These are phyloP conservation scores for Drosophila melanosoma DNA, from an alignment of 2,888 invertebrate species.

Conservation along the genomic window DNA sequence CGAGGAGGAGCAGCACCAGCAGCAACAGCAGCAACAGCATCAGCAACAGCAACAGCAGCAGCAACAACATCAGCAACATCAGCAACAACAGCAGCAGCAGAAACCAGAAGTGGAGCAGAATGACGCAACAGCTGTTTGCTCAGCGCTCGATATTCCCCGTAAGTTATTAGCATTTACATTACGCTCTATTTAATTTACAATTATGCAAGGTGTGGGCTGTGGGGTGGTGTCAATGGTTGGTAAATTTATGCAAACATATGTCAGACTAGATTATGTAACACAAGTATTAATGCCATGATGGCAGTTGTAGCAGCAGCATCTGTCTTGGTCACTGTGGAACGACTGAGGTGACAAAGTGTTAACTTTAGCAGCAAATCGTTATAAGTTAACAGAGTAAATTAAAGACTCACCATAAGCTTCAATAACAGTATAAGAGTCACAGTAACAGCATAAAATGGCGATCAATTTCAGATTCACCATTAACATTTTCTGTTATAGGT, in stretches of 20 bases:
- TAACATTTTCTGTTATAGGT: too few species aligned
- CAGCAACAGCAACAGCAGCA: constrained; percentile 31
- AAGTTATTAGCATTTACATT: constrained; percentile 61
- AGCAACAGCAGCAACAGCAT: constrained; percentile 31
- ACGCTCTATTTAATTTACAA: constrained; percentile 71
- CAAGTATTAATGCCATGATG: constrained; percentile 49
- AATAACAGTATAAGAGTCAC: background rate
- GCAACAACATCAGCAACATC: constrained; percentile 18
- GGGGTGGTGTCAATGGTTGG: constrained; percentile 17
- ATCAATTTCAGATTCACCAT: too few species aligned
- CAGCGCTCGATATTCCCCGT: constrained; percentile 54
- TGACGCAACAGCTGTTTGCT: constrained; percentile 26
- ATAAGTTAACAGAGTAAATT: background rate
- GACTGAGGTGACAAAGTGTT: background rate
- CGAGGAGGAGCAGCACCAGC: constrained; percentile 64
- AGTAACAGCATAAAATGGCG: background rate
- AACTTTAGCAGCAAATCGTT: background rate
- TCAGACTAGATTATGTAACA: constrained; percentile 72
- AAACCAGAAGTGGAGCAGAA: constrained; percentile 24
- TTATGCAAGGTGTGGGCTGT: constrained; percentile 53
- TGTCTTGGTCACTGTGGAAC: constrained; percentile 28
- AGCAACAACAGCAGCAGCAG: constrained; percentile 14
- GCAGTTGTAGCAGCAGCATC: constrained; percentile 14
- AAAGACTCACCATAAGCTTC: background rate
- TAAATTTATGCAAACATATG: constrained; percentile 79